phyloP scores from a whole-genome alignment of 23 tunicate species.

The Phallusia fumigata region DNA sequence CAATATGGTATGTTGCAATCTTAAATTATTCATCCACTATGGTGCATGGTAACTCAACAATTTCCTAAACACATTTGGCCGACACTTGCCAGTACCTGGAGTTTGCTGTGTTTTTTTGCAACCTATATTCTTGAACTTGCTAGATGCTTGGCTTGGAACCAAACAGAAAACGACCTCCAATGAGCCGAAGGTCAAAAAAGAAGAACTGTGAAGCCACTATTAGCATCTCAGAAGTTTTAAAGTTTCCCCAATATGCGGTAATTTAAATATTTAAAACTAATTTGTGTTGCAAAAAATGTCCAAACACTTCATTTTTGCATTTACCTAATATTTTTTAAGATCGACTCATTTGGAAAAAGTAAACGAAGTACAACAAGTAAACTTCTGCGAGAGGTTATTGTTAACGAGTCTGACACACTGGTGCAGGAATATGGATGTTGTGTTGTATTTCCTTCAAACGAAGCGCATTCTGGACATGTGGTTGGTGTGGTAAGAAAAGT shows the following conservation, averaged over 20 bases:
- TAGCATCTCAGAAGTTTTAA: not conserved
- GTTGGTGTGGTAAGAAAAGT: conserved; percentile 5
- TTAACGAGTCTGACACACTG: not conserved
- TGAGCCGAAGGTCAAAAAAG: conserved; percentile 17
- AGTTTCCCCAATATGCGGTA: conserved; percentile 29
- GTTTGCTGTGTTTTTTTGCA: no score
- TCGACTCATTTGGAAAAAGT: not conserved
- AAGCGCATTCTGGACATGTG: not conserved
- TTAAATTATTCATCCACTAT: no score
- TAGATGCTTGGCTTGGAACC: not conserved
- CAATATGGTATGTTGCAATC: conserved; percentile 9
- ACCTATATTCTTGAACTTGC: no score
- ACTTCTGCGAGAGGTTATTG: conserved; percentile 1
- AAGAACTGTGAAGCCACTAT: conserved; percentile 17
- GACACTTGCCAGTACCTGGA: no score
- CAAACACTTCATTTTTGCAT: no score
- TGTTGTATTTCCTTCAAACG: conserved; percentile 7
- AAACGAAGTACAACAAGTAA: not conserved
- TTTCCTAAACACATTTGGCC: no score
- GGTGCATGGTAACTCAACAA: no score
- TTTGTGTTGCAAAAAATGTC: no score
- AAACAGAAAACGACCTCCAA: not conserved
- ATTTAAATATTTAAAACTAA: no score
- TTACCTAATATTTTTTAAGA: no score
- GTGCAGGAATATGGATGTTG: conserved; percentile 10